Evolutionary conservation across 2,797 vertebrate genomes (phyloP).

Genomic region (Rhinoraja longicauda): DNA sequence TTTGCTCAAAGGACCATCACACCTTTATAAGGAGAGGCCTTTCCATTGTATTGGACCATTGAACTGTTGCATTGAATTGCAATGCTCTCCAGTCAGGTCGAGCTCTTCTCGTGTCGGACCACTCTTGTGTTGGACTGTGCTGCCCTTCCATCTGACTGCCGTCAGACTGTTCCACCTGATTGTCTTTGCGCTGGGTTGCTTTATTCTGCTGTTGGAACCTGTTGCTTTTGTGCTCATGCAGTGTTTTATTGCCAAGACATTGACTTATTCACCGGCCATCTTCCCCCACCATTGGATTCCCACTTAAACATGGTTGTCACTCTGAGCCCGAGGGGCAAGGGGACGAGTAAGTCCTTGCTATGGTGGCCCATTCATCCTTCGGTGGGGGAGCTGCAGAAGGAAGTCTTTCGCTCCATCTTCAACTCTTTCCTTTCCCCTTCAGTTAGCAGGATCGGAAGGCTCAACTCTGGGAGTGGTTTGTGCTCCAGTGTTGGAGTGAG

Average conservation of each 20-base stretch:
- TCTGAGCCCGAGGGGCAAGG: background rate
- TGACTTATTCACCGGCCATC: background rate
- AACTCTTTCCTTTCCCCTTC: background rate
- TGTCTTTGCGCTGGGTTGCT: background rate
- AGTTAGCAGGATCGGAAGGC: background rate
- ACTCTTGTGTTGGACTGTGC: background rate
- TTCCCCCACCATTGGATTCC: background rate
- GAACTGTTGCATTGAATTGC: too few species aligned
- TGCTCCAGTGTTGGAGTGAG: background rate
- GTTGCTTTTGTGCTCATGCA: background rate
- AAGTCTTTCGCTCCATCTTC: background rate
- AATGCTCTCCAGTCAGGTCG: background rate
- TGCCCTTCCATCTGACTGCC: too few species aligned
- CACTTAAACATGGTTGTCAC: background rate
- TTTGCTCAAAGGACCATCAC: background rate
- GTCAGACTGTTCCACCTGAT: too few species aligned
- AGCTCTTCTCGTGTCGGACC: too few species aligned
- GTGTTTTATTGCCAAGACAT: background rate
- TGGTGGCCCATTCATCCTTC: background rate
- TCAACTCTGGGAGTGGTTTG: background rate
- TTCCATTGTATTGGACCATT: background rate
- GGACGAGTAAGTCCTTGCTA: background rate
- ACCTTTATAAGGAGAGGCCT: background rate
- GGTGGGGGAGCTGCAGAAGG: background rate
- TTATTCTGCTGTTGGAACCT: background rate